These are phyloP conservation scores for Actinia tenebrosa DNA, from an alignment of 64 coral and sea anemone species.

Conservation along the genomic window DNA sequence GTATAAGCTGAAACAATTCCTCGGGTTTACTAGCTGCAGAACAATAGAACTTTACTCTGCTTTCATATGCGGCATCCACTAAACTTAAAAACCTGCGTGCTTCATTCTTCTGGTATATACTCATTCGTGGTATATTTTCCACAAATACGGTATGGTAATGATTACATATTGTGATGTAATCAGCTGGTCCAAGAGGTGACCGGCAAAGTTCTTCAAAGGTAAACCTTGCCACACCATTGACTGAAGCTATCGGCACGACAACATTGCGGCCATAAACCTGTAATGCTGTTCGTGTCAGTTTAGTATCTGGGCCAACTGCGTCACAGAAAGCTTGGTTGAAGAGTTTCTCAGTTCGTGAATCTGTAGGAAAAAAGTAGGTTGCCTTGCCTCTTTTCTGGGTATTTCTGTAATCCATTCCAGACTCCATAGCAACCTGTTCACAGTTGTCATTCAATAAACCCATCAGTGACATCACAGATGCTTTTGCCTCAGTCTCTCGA, in stretches of 20 bases:
- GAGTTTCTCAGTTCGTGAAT: constrained; percentile 41
- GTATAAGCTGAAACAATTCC: constrained; percentile 72
- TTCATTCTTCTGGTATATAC: constrained; percentile 80
- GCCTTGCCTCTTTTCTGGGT: constrained; percentile 47
- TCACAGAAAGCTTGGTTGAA: constrained; percentile 74
- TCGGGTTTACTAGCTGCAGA: constrained; percentile 50
- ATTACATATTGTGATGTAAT: constrained; percentile 83
- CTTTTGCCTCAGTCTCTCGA: constrained; percentile 54
- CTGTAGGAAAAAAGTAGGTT: constrained; percentile 57
- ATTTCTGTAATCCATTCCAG: constrained; percentile 58
- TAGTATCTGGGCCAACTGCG: constrained; percentile 48
- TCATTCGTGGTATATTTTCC: constrained; percentile 80
- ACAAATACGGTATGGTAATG: constrained; percentile 67
- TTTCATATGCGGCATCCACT: constrained; percentile 80
- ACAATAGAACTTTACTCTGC: constrained; percentile 64
- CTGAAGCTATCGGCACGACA: constrained; percentile 57
- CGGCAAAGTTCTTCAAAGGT: constrained; percentile 65
- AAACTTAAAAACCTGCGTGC: constrained; percentile 74
- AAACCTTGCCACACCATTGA: constrained; percentile 73
- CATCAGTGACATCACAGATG: constrained; percentile 63
- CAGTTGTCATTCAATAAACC: constrained; percentile 55
- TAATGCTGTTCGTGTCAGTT: constrained; percentile 45
- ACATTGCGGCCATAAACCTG: constrained; percentile 81
- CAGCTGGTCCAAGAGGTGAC: constrained; percentile 69
- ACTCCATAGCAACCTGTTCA: constrained; percentile 56